Conservation (phyloP, 2,797 vertebrate genomes). For the Sebastes itinus region DNA sequence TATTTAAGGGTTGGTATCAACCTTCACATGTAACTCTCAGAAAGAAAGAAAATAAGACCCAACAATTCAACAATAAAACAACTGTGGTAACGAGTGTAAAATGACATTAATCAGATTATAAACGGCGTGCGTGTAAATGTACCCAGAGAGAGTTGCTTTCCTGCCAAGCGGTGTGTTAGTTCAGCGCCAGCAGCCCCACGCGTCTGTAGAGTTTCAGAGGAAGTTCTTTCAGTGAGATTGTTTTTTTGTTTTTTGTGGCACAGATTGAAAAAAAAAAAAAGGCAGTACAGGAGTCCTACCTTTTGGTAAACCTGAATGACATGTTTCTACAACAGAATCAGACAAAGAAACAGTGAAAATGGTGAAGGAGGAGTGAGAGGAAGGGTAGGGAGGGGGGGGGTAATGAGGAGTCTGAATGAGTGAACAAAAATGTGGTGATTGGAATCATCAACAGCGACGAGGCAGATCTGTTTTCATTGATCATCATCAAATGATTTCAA, state of each 20-base stretch:
- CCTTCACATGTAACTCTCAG: not conserved
- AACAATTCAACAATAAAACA: not conserved
- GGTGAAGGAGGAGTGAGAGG: conserved; percentile 55
- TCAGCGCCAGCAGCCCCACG: conserved; percentile 66
- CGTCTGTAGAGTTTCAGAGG: conserved; percentile 26
- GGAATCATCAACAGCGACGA: conserved; percentile 67
- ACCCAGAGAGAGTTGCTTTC: conserved; percentile 17
- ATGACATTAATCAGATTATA: not conserved
- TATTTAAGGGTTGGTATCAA: too few species aligned
- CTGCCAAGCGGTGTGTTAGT: conserved; percentile 72
- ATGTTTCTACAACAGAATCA: conserved; percentile 99
- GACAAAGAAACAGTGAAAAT: conserved; percentile 86
- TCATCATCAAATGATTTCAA: conserved; percentile 57
- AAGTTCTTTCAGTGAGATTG: conserved; percentile 20
- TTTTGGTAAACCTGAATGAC: conserved; percentile 99
- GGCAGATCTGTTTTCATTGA: not conserved
- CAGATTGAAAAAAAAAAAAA: conserved; percentile 32
- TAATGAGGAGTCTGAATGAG: conserved; percentile 73
- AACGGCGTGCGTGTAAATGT: conserved; percentile 46
- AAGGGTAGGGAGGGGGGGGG: not conserved
- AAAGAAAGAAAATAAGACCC: not conserved
- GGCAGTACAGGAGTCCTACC: conserved; percentile 91
- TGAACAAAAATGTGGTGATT: conserved; percentile 84
- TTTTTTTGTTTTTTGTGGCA: conserved; percentile 1
- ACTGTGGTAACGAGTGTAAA: rapidly evolving